phyloP scores from a whole-genome alignment of 2,113 vertebrate genomes.

The Anoura caudifer region DNA sequence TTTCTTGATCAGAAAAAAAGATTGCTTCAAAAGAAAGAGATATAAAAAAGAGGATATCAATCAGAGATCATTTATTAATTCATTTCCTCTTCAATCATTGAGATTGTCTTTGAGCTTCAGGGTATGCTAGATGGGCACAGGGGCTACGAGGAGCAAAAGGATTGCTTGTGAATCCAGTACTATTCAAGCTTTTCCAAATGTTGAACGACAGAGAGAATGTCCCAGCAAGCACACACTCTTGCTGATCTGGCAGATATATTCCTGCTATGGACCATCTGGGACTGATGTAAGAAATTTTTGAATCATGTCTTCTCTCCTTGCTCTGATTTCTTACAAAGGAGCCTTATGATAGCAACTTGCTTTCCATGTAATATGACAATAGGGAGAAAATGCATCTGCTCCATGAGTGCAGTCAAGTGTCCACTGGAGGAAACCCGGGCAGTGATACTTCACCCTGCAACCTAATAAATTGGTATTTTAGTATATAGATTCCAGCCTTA shows the following conservation, averaged over 20 bases:
- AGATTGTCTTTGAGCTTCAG: constrained; percentile 22
- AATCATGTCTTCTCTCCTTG: not conserved
- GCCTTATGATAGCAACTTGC: not conserved
- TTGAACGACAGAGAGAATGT: constrained; percentile 9
- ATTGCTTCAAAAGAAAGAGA: constrained; percentile 21
- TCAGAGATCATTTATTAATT: not conserved
- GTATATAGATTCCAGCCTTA: not conserved
- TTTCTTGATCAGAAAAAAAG: constrained; percentile 44
- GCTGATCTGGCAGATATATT: constrained; percentile 24
- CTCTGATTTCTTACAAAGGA: constrained; percentile 21
- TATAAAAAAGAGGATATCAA: not conserved
- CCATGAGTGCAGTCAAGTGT: not conserved
- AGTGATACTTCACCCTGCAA: not conserved
- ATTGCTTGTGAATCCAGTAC: not conserved
- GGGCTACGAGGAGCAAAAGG: not conserved
- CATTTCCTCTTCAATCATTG: not conserved
- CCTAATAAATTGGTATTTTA: not conserved
- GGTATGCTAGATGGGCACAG: not conserved
- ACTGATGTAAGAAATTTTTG: not conserved
- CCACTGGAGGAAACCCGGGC: not conserved
- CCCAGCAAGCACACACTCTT: not conserved
- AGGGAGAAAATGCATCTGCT: constrained; percentile 2
- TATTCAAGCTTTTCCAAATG: constrained; percentile 46
- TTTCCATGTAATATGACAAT: not conserved
- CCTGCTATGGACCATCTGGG: constrained; percentile 22